A percentile compares a stretch with the other conserved stretches of the same genome.
Conservation (phyloP, 2,797 vertebrate species). For the Gymnodraco acuticeps region DNA sequence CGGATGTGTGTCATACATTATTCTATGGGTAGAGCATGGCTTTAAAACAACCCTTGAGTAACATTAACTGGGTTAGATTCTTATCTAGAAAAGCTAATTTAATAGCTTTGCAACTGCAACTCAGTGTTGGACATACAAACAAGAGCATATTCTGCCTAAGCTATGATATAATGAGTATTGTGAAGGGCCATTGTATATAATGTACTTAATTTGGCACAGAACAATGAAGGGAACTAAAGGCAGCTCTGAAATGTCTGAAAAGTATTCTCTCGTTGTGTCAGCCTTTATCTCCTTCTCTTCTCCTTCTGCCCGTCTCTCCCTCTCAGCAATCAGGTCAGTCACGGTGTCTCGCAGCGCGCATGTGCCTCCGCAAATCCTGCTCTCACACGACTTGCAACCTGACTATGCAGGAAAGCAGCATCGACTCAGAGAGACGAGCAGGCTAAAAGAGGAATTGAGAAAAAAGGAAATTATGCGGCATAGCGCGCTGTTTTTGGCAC, state of each 20-base stretch:
- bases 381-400: conserved; percentile 68
- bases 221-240: background rate
- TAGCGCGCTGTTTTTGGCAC: conserved; percentile 10
- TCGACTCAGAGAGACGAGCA: conserved; percentile 36
- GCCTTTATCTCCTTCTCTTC: conserved; percentile 27
- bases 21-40: too few relatives aligned
- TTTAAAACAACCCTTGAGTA: background rate
- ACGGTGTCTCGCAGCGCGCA: conserved; percentile 42
- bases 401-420: conserved; percentile 63
- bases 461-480: conserved; percentile 16
- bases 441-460: conserved; percentile 29
- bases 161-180: background rate
- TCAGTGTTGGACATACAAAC: background rate
- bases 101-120: background rate
- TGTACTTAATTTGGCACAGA: background rate
- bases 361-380: conserved; percentile 63
- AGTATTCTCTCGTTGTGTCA: background rate
- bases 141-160: background rate
- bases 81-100: background rate
- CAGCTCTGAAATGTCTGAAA: background rate
- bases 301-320: conserved; percentile 27
- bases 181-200: background rate
- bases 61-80: background rate
- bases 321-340: conserved; percentile 70
- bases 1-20: background rate